Evolutionary conservation across 2,113 vertebrate genomes (phyloP).

Genomic region (Sitta europaea): DNA sequence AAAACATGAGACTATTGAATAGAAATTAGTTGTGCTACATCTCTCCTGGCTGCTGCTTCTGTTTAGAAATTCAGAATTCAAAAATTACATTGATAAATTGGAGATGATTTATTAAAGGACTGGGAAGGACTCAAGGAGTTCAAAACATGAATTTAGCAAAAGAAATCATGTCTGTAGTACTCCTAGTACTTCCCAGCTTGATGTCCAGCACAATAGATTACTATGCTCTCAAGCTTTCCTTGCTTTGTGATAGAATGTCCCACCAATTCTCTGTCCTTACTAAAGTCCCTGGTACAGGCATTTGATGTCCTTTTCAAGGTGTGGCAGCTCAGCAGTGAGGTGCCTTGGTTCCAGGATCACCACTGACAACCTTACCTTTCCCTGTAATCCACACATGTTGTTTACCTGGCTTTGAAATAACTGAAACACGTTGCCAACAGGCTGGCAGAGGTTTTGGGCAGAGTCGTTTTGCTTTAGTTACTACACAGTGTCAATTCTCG

Average conservation of each 20-base stretch:
- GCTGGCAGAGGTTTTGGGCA: background rate
- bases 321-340: background rate
- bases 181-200: background rate
- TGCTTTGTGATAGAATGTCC: background rate
- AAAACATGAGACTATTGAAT: background rate
- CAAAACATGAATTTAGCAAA: background rate
- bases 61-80: background rate
- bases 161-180: background rate
- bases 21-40: background rate
- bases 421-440: background rate
- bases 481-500: background rate
- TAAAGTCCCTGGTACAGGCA: background rate
- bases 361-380: background rate
- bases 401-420: background rate
- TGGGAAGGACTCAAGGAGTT: background rate
- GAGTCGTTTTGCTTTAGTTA: background rate
- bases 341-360: background rate
- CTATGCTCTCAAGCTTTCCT: background rate
- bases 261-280: background rate
- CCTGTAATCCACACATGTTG: background rate
- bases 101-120: background rate
- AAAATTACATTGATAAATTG: background rate
- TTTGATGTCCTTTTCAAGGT: background rate
- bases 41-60: background rate
- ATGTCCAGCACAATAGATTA: background rate